Base-by-base conservation (phyloP, 1,140 invertebrate genomes). In the Anastrepha obliqua region DNA sequence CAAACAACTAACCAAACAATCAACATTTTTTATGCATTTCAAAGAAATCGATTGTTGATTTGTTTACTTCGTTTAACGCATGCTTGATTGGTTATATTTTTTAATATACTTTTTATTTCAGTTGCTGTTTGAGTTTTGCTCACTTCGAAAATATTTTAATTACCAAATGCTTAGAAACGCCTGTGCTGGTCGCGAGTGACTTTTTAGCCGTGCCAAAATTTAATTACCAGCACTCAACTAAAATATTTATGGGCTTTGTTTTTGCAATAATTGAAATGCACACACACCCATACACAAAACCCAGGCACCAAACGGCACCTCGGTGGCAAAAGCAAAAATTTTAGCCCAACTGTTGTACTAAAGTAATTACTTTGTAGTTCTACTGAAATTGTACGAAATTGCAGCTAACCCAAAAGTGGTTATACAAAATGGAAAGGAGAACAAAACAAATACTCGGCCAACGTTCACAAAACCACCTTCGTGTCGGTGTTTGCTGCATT, bases 1-100 rank as follows among this genome's bases (percentile, higher is more conserved):
- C 67, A 74, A 74, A 42, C 67, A 74, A 47, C 39, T 13, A 44
- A 74, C 13, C 67, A 42, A 62, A 42, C 15, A 74, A 44, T 6
- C 51, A 39, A 74, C 42, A 17, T 74, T 70, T 74, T 29, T 74
- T 44, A 42, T 74, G 39, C 15, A 47, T 74, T 74, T 74, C 67
- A 74, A 74, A 17, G 42, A 74, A 74, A 74, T 74, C 67, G 67
- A 74, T 74, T 74, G 67, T 74, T 74, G 39, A 29, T 47, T 74
- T 47, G 39, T 15, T 44, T 74, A 42, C 39, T 62, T 62, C 17
- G 4, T 47, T 42, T 47, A 13, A 6, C 42, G 42, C 42, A 17
- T 17, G 67, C 13, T 17, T n/a, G 4, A 13, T 17, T 62, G 60
- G 13, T 13, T n/a, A 62, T 17, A 17, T 17, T 13, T 62, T 62